phyloP scores from a whole-genome alignment of 1,140 invertebrate species.

The Panagrolaimus sp. region DNA sequence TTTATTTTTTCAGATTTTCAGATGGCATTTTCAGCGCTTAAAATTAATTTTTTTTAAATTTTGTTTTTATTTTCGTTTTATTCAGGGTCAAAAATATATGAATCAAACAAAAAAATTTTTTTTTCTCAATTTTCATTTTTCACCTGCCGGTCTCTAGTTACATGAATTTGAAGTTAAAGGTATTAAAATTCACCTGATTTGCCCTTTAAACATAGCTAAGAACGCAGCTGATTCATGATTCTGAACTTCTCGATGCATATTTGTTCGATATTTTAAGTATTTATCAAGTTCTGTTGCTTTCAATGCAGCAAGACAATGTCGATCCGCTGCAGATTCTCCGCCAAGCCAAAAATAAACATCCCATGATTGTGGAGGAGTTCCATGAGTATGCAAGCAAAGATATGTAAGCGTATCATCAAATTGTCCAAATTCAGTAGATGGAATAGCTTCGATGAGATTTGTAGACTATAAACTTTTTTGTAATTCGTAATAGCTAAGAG shows the following conservation, averaged over 20 bases:
- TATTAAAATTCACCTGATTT: no score
- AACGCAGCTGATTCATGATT: neutral
- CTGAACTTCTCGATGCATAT: neutral
- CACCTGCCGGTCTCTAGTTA: no score
- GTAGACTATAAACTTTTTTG: neutral
- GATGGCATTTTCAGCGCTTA: no score
- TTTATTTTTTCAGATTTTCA: no score
- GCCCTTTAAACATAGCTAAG: neutral
- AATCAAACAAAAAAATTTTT: no score
- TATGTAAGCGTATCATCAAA: constrained; percentile 3
- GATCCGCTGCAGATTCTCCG: neutral
- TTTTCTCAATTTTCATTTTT: no score
- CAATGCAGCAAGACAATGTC: constrained; percentile 3
- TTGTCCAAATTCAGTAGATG: neutral
- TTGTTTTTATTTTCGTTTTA: no score
- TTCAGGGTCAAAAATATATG: no score
- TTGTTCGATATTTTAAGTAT: neutral
- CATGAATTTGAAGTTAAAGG: no score
- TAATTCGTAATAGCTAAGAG: no score
- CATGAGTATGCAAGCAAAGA: neutral
- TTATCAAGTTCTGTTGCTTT: neutral
- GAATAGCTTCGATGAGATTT: neutral
- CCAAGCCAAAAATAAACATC: constrained; percentile 7
- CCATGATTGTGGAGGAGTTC: no score
- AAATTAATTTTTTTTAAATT: no score